Conservation (phyloP, 2,888 invertebrate species). For the Diloba caeruleocephala region DNA sequence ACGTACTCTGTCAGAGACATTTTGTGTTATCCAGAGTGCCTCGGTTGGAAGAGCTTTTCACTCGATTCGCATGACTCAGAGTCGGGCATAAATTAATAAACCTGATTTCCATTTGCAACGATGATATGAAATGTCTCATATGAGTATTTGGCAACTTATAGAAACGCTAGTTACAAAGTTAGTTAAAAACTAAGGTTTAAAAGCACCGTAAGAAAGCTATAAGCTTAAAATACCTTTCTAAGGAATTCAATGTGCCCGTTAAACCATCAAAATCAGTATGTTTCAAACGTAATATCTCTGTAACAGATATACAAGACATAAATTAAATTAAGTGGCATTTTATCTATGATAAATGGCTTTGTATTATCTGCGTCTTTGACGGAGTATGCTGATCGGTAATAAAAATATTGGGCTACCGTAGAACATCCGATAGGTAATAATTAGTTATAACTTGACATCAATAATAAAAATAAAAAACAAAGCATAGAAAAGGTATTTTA, state of each 20-base stretch:
- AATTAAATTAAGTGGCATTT: conserved; percentile 62
- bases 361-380: conserved; percentile 60
- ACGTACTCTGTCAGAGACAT: too few species aligned
- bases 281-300: conserved; percentile 33
- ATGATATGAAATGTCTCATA: too few species aligned
- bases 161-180: too few species aligned
- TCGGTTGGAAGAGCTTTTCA: too few species aligned
- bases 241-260: conserved; percentile 1
- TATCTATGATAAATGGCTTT: conserved; percentile 78
- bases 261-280: conserved; percentile 30
- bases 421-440: conserved; percentile 20
- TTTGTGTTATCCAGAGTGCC: too few species aligned
- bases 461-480: conserved; percentile 8
- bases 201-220: too few species aligned
- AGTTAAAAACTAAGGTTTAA: too few species aligned
- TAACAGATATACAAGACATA: conserved; percentile 50
- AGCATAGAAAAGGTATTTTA: background rate
- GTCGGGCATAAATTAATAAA: too few species aligned
- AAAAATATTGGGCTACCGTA: conserved; percentile 58
- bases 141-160: too few species aligned
- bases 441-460: conserved; percentile 41
- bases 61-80: too few species aligned
- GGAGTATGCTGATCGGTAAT: conserved; percentile 49
- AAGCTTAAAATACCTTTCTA: too few species aligned
- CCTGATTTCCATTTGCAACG: too few species aligned